Base-by-base conservation (phyloP, 2,113 vertebrate genomes). In the Montifringilla adamsi region DNA sequence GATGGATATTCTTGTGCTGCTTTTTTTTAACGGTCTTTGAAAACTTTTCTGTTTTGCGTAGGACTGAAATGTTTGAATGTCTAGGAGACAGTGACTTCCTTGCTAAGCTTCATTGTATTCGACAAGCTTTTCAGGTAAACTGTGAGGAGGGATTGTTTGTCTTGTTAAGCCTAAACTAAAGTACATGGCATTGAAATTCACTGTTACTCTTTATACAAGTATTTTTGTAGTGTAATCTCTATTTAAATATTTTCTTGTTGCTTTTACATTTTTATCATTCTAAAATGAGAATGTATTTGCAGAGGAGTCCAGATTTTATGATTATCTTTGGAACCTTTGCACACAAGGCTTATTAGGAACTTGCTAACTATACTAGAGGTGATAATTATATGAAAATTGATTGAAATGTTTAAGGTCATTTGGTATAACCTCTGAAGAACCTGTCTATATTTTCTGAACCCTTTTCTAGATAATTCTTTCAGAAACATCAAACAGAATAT, bases 1-100 rank as follows among this genome's bases (percentile, higher is more conserved):
- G 20, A 31, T 76, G 41, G 46, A 59, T 77, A 84, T 89, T 83
- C 30, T 47, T 84, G 30, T 81, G 70, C 52, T 96, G 11, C 13
- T 79, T 70, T 50, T 92, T 92, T 78, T 59, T 70, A 76, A 86
- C 59, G 52, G 49, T 53, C 52, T 78, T 58, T 77, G 87, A 68
- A 52, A 68, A 75, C 56, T 66, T 52, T 88, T 86, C 80, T 92
- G 0, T 90, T 94, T 84, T 59, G 19, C 30, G 4, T 79, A 99
- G 99, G 97, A 99, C 99, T 8, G 99, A 99, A 96, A 97, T 99
- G 98, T 97, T 99, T 93, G 99, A 99, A 82, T 99, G 99, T 94
- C 97, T 98, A 0, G 98, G 99, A 53, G 99, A 99, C 97, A 97
- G 98, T 9, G 99, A 99, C 76, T 99, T 99, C 95, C 98, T 99